A percentile compares a stretch with the other conserved stretches of the same genome.
These are phyloP conservation scores for Panorpa germanica DNA, from an alignment of 2,888 invertebrate genomes.

Conservation along the genomic window DNA sequence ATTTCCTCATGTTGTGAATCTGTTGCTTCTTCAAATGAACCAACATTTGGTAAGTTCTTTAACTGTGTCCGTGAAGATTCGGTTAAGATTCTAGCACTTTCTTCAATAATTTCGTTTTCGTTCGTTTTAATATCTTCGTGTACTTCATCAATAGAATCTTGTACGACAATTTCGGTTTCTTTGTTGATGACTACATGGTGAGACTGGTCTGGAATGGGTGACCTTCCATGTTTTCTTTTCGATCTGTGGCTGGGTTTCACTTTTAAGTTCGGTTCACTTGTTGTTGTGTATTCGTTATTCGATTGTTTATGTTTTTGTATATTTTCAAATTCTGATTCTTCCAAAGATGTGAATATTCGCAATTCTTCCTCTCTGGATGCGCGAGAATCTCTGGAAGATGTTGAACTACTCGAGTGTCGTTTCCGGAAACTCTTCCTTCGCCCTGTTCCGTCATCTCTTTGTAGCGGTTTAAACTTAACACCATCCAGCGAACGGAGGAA, in stretches of 20 bases:
- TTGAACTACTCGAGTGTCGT: constrained; percentile 32
- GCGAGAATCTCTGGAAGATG: constrained; percentile 37
- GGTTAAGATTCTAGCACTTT: background rate
- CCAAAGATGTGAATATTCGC: constrained; percentile 41
- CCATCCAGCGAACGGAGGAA: constrained; percentile 40
- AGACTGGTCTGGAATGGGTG: constrained; percentile 22
- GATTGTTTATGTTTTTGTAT: constrained; percentile 18
- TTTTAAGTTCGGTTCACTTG: constrained; percentile 19
- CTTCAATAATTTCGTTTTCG: background rate
- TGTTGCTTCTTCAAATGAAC: constrained; percentile 23
- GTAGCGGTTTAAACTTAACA: constrained; percentile 37
- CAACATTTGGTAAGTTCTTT: constrained; percentile 18
- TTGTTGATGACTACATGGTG: background rate
- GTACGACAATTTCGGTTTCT: constrained; percentile 15
- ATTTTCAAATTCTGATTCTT: constrained; percentile 35
- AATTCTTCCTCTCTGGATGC: constrained; percentile 43
- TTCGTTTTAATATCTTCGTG: constrained; percentile 4
- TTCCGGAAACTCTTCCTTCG: constrained; percentile 38
- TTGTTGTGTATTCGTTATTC: too few relatives aligned
- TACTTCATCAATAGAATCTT: constrained; percentile 15
- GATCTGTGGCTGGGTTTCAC: too few relatives aligned
- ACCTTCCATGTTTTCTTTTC: too few relatives aligned
- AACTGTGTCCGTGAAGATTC: background rate
- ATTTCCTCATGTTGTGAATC: constrained; percentile 20
- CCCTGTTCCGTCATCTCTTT: constrained; percentile 40